Base-by-base conservation (phyloP, 2,797 vertebrate species). In the Esox masquinongy region DNA sequence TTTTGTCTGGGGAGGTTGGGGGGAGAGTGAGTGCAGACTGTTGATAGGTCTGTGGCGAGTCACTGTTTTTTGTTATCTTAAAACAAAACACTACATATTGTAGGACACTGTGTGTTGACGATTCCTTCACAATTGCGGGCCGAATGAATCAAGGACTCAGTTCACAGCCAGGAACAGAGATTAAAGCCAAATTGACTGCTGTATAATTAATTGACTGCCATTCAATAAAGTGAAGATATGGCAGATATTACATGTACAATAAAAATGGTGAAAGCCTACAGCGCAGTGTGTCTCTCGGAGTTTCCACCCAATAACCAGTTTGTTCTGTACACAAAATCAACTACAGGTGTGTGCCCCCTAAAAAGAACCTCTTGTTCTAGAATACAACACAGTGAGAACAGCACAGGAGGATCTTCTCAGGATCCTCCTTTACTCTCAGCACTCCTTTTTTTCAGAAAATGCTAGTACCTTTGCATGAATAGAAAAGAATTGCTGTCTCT, bases 401-500 rank as follows among this genome's bases (percentile, higher is more conserved):
- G 22, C 36, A 34, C 70, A 31, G 12, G 31, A 61, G 78, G 73
- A 72, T 72, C 77, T 47, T 8, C 73, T 31, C 66, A 74, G 73
- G n/a, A 50, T 80, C 59, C 2, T 79, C 77, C 75, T 53, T 9
- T 43, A 1, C 29, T 43, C 39, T 2, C 43, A 47, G 43, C 43
- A 12, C 43, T 12, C 9, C 36, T 39, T 47, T 47, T 80, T 51
- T 50, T 78, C 67, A 19, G 74, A 74, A 66, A 86, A 80, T 76
- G 75, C 83, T 31, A 59, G 74, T 26, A 12, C 74, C 87, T 89
- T 85, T 89, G 82, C 87, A 86, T 85, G 83, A 85, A 31, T 68
- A 73, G 83, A 85, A 87, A 85, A 78, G 68, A 66, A 84, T 81
- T 72, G 76, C 22, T 9, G 72, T 74, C 70, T 59, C 83, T 88